These are phyloP conservation scores for Bombus fervidus DNA, from an alignment of 1,140 invertebrate species.

Conservation along the genomic window DNA sequence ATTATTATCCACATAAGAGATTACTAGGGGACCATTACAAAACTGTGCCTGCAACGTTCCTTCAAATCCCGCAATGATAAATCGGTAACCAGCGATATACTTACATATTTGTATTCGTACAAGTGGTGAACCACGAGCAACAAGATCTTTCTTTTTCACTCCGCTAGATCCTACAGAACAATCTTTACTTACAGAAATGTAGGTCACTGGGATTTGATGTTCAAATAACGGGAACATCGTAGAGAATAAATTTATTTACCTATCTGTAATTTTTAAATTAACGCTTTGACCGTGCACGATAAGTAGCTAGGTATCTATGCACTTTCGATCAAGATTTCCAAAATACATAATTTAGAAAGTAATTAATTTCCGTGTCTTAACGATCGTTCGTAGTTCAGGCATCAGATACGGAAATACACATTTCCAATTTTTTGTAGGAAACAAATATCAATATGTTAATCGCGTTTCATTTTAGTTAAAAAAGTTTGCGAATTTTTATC, in stretches of 20 bases:
- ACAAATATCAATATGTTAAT: neutral
- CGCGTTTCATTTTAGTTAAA: neutral
- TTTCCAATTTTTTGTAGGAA: neutral
- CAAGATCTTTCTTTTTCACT: neutral
- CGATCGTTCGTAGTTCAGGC: too few relatives aligned
- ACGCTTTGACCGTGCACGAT: fast-evolving
- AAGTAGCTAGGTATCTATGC: too few relatives aligned
- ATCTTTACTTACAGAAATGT: neutral
- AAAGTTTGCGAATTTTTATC: neutral
- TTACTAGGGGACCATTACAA: slow-evolving; percentile 61
- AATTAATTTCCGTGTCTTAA: too few relatives aligned
- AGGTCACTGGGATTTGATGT: neutral
- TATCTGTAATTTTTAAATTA: neutral
- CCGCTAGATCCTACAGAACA: too few relatives aligned
- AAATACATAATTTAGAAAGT: too few relatives aligned
- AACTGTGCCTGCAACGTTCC: slow-evolving; percentile 53
- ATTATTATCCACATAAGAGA: slow-evolving; percentile 68
- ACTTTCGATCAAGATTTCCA: too few relatives aligned
- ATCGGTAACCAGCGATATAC: slow-evolving; percentile 42
- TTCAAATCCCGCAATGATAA: slow-evolving; percentile 60
- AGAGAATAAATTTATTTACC: neutral
- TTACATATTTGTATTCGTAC: neutral
- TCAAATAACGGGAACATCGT: neutral
- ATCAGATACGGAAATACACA: too few relatives aligned
- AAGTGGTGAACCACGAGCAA: neutral